Percentiles rank a stretch among this genome's conserved stretches.
Conservation (phyloP, 2,797 vertebrate genomes). For the Hippoglossus hippoglossus region DNA sequence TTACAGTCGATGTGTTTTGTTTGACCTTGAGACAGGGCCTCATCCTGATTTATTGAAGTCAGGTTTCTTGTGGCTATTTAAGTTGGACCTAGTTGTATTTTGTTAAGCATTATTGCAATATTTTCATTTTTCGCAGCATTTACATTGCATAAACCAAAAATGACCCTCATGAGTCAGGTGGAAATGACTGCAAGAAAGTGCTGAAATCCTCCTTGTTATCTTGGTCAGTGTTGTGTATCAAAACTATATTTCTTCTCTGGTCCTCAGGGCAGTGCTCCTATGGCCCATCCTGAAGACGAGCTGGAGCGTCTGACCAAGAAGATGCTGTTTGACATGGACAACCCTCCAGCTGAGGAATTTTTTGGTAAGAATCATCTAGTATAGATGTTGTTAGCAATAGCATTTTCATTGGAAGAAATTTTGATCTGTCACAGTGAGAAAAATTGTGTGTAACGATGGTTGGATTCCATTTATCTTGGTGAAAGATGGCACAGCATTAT, state of each 20-base stretch:
- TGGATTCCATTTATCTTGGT: no score
- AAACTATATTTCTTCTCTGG: conserved; percentile 26
- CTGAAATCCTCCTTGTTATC: not conserved
- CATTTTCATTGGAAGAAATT: no score
- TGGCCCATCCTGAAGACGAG: conserved; percentile 93
- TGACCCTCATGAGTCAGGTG: conserved; percentile 10
- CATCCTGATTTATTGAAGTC: conserved; percentile 49
- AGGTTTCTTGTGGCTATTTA: conserved; percentile 37
- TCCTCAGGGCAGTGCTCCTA: conserved; percentile 81
- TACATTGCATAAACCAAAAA: not conserved
- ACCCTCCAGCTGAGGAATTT: conserved; percentile 95
- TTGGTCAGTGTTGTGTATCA: conserved; percentile 22
- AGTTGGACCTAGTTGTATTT: conserved; percentile 8
- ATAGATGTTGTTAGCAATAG: not conserved
- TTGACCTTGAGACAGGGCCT: conserved; percentile 58
- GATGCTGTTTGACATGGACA: conserved; percentile 98
- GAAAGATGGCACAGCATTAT: no score
- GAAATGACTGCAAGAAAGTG: conserved; percentile 3
- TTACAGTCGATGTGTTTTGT: conserved; percentile 47
- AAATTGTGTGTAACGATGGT: not conserved
- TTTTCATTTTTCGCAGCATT: conserved; percentile 8
- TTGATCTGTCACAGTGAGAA: no score
- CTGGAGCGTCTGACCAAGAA: conserved; percentile 98
- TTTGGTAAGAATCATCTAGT: conserved; percentile 87
- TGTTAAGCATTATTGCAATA: conserved; percentile 4